Percentiles rank a stretch among this genome's conserved stretches.
phyloP scores from a whole-genome alignment of 2,888 invertebrate genomes.

The Drosophila atroscutellata region DNA sequence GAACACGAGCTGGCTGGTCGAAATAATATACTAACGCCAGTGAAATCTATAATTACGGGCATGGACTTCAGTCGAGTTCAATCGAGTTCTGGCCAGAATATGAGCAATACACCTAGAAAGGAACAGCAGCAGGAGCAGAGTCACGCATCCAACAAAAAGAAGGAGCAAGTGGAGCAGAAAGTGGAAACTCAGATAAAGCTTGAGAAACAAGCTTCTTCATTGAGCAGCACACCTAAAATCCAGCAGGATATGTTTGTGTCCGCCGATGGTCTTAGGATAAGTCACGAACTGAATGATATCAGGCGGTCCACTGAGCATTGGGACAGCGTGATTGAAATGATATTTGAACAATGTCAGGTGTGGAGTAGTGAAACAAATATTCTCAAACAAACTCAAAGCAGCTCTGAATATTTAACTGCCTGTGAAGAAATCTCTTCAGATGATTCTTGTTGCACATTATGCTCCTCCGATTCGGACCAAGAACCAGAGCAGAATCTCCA shows the following conservation, averaged over 20 bases:
- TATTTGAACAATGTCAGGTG: background rate
- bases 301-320: constrained; percentile 19
- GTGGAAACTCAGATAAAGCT: background rate
- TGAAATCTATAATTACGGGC: constrained; percentile 35
- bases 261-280: constrained; percentile 6
- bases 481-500: background rate
- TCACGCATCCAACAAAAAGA: background rate
- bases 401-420: background rate
- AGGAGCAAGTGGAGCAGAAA: background rate
- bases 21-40: background rate
- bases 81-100: background rate
- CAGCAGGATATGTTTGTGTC: background rate
- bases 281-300: constrained; percentile 16
- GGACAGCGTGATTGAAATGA: constrained; percentile 12
- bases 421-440: background rate
- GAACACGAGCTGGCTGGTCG: constrained; percentile 11
- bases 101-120: too few species aligned
- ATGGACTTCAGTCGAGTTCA: background rate
- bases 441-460: background rate
- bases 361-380: background rate
- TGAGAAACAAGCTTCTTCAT: background rate
- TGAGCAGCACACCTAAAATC: background rate
- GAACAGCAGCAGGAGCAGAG: background rate
- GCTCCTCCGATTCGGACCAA: background rate
- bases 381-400: background rate